These are phyloP conservation scores for Drosophila demipolita DNA, from an alignment of 2,888 invertebrate genomes.

Conservation along the genomic window DNA sequence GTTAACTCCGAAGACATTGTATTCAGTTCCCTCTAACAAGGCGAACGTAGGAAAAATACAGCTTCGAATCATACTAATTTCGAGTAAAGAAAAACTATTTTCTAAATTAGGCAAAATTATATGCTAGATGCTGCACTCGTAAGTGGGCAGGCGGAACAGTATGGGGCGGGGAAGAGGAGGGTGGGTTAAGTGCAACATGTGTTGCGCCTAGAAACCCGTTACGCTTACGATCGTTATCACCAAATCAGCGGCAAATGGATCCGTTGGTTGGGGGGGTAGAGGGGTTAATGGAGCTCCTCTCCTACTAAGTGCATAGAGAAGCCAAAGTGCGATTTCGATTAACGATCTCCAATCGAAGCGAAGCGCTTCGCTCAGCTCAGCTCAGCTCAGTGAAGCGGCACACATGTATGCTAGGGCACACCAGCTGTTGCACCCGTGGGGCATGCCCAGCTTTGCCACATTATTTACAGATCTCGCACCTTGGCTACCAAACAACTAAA, in stretches of 20 bases:
- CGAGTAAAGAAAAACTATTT: constrained; percentile 61
- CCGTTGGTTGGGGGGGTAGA: neutral
- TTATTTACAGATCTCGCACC: constrained; percentile 79
- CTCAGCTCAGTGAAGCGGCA: constrained; percentile 47
- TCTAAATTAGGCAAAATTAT: constrained; percentile 77
- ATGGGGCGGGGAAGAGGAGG: neutral
- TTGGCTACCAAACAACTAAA: constrained; percentile 55
- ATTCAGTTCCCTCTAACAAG: constrained; percentile 59
- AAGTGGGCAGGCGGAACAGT: constrained; percentile 8
- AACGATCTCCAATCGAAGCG: constrained; percentile 52
- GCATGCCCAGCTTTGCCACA: constrained; percentile 62
- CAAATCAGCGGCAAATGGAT: constrained; percentile 77
- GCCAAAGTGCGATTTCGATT: constrained; percentile 54
- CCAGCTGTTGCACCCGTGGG: constrained; percentile 39
- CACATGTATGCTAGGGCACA: constrained; percentile 59
- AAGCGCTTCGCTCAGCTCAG: neutral
- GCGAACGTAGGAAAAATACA: constrained; percentile 56
- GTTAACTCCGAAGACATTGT: neutral
- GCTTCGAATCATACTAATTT: constrained; percentile 70
- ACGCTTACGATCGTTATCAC: constrained; percentile 84
- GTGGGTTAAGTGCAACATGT: constrained; percentile 70
- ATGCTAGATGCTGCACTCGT: constrained; percentile 35
- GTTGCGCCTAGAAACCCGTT: constrained; percentile 75
- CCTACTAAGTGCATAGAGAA: constrained; percentile 52
- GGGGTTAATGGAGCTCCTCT: constrained; percentile 83